phyloP scores from a whole-genome alignment of 2,888 invertebrate genomes.

The Mylabris sibirica region DNA sequence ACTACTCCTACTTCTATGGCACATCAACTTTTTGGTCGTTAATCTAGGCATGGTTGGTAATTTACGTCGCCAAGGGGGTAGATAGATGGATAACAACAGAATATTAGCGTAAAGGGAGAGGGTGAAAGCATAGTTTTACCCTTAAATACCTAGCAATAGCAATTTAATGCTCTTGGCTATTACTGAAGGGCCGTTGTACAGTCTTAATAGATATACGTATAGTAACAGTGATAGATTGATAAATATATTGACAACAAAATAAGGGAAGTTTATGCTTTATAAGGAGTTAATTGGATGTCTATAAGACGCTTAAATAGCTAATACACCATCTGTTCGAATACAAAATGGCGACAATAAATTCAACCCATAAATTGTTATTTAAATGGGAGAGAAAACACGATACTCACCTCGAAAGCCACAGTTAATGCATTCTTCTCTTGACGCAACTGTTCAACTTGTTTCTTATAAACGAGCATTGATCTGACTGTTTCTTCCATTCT shows the following conservation, averaged over 20 bases:
- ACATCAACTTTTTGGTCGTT: conserved; percentile 14
- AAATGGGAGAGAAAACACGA: no score
- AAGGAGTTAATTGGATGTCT: conserved; percentile 1
- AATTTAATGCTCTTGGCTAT: conserved; percentile 46
- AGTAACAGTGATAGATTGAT: conserved; percentile 18
- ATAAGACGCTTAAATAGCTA: not conserved
- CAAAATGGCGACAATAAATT: not conserved
- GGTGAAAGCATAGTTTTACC: conserved; percentile 21
- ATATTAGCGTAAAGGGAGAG: conserved; percentile 12
- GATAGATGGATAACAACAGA: conserved; percentile 6
- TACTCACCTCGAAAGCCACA: conserved; percentile 75
- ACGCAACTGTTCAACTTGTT: conserved; percentile 76
- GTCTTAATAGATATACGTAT: conserved; percentile 43
- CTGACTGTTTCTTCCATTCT: conserved; percentile 83
- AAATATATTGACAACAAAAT: not conserved
- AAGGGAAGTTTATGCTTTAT: not conserved
- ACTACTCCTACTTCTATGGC: no score
- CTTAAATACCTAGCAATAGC: conserved; percentile 46
- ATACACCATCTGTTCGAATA: not conserved
- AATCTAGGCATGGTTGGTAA: conserved; percentile 10
- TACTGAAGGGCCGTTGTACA: conserved; percentile 39
- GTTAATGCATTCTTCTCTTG: conserved; percentile 77
- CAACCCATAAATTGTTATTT: not conserved
- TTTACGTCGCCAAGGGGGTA: conserved; percentile 10
- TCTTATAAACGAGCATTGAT: conserved; percentile 77